phyloP scores from a whole-genome alignment of 2,797 vertebrate species.

The Etheostoma nigrum region DNA sequence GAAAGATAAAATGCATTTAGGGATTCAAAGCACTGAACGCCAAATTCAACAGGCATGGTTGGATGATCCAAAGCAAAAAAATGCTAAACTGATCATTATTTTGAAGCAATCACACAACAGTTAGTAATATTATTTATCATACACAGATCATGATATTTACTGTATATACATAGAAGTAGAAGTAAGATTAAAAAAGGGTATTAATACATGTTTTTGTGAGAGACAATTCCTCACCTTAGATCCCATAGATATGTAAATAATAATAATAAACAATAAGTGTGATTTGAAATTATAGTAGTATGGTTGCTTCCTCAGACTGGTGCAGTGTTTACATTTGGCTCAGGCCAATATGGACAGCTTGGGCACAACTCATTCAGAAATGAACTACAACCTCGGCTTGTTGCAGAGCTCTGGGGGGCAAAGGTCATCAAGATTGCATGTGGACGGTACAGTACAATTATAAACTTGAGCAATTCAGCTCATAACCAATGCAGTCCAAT shows the following conservation, averaged over 20 bases:
- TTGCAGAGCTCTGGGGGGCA: conserved; percentile 83
- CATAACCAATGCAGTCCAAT: background rate
- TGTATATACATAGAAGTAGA: background rate
- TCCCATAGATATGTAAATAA: background rate
- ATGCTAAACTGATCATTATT: background rate
- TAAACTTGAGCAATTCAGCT: no score
- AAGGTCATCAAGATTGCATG: conserved; percentile 86
- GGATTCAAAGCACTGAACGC: background rate
- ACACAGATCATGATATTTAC: background rate
- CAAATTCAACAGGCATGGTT: background rate
- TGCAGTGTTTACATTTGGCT: conserved; percentile 89
- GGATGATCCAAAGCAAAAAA: background rate
- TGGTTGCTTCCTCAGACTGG: conserved; percentile 80
- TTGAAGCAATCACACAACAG: background rate
- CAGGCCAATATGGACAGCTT: conserved; percentile 87
- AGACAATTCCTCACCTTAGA: background rate
- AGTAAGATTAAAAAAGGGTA: background rate
- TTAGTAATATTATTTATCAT: background rate
- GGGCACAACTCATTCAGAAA: conserved; percentile 88
- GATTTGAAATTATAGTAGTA: background rate
- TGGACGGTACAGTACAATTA: conserved; percentile 83
- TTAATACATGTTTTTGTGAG: background rate
- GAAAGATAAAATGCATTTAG: background rate
- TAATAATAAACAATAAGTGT: background rate
- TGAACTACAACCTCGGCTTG: conserved; percentile 83